These are phyloP conservation scores for Diorhabda carinulata DNA, from an alignment of 1,140 invertebrate species.

Conservation along the genomic window DNA sequence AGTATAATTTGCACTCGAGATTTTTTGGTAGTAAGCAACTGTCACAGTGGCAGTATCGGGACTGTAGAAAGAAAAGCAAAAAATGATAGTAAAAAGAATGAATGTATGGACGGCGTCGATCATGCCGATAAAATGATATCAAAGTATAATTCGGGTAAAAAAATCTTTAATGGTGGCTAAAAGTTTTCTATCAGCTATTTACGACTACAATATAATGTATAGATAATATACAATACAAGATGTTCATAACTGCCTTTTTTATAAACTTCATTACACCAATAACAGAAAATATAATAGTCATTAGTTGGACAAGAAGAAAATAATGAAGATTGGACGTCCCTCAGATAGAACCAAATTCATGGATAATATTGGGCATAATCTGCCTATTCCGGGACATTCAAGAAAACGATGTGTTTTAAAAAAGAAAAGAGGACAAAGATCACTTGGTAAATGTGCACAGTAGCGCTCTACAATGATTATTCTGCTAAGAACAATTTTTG, in stretches of 20 bases:
- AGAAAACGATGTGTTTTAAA: not conserved
- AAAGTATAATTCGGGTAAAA: not conserved
- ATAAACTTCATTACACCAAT: no score
- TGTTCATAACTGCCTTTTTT: no score
- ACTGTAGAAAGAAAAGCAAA: not conserved
- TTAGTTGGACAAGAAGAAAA: not conserved
- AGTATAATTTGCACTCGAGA: conserved; percentile 3
- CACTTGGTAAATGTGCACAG: no score
- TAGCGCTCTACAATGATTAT: not conserved
- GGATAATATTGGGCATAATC: conserved; percentile 4
- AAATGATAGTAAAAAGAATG: not conserved
- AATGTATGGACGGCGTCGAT: conserved; percentile 6
- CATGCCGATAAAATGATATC: no score
- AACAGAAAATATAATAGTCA: no score
- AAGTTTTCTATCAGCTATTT: no score
- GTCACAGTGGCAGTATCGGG: not conserved
- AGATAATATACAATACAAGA: no score
- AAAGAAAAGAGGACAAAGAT: no score
- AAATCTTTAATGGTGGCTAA: not conserved
- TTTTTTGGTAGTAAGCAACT: conserved; percentile 1
- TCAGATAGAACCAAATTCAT: not conserved
- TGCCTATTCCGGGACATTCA: not conserved
- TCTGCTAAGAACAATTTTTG: not conserved
- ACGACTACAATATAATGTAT: no score
- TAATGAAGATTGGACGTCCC: not conserved